Conservation (phyloP, 1,140 invertebrate genomes). For the Lepeophtheirus salmonis region DNA sequence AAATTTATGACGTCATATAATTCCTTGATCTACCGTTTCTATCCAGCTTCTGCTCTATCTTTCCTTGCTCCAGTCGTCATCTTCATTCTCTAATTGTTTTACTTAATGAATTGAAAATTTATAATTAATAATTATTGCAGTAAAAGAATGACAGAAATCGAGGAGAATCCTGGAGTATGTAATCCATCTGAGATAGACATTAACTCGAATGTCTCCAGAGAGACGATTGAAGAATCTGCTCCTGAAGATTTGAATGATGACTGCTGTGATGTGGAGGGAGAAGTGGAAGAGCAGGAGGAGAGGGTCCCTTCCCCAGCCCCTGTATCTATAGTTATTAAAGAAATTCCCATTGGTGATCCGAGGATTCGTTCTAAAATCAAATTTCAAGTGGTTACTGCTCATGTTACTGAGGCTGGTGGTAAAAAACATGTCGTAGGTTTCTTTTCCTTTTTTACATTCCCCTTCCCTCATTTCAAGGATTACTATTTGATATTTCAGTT, state of each 20-base stretch:
- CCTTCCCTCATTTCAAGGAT: too few relatives aligned
- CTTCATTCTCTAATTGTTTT: too few relatives aligned
- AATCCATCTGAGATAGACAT: background rate
- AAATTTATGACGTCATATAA: too few relatives aligned
- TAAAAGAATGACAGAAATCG: background rate
- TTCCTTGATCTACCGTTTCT: too few relatives aligned
- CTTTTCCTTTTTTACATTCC: too few relatives aligned
- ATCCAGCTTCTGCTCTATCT: too few relatives aligned
- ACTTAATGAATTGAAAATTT: too few relatives aligned
- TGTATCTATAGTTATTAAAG: background rate
- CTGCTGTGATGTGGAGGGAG: background rate
- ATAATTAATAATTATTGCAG: too few relatives aligned
- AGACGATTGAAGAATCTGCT: background rate
- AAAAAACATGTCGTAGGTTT: conserved; percentile 18
- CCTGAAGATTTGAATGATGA: too few relatives aligned
- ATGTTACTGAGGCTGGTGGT: conserved; percentile 10
- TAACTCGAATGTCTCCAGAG: background rate
- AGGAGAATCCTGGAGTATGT: background rate
- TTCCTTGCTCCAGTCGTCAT: too few relatives aligned
- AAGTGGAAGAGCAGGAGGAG: background rate
- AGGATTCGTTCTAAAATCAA: conserved; percentile 13
- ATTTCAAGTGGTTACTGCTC: conserved; percentile 15
- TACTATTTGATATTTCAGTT: too few relatives aligned
- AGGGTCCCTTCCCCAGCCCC: background rate
- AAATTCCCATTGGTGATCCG: conserved; percentile 8